Evolutionary conservation across 2,888 invertebrate genomes (phyloP).

Genomic region (Lithodes maja): DNA sequence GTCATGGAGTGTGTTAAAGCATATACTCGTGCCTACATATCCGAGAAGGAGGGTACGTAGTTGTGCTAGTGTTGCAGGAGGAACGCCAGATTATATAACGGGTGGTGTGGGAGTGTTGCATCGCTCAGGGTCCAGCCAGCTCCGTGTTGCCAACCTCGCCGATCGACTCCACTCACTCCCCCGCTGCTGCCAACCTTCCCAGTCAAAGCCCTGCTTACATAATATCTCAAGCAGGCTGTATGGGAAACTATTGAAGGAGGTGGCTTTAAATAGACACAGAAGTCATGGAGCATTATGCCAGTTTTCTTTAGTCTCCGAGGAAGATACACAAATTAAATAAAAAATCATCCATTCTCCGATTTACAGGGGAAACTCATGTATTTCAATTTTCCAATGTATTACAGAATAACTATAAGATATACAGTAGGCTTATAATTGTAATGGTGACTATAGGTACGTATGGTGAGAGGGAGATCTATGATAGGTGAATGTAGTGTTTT

Average conservation of each 20-base stretch:
- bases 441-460: no score
- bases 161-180: background rate
- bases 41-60: background rate
- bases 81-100: background rate
- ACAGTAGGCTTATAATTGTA: no score
- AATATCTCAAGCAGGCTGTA: background rate
- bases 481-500: no score
- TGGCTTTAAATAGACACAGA: background rate
- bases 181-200: slow-evolving; percentile 5
- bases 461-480: no score
- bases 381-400: background rate
- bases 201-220: background rate
- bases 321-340: background rate
- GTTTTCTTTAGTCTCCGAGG: slow-evolving; percentile 4
- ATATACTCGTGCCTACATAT: background rate
- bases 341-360: background rate
- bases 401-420: no score
- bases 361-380: background rate
- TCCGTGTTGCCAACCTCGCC: slow-evolving; percentile 13
- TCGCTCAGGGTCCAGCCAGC: background rate
- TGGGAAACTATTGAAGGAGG: background rate
- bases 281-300: background rate
- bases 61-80: background rate
- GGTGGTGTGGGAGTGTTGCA: slow-evolving; percentile 15
- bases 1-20: background rate